phyloP scores from a whole-genome alignment of 2,113 vertebrate genomes.

The Corythoichthys haematopterus region DNA sequence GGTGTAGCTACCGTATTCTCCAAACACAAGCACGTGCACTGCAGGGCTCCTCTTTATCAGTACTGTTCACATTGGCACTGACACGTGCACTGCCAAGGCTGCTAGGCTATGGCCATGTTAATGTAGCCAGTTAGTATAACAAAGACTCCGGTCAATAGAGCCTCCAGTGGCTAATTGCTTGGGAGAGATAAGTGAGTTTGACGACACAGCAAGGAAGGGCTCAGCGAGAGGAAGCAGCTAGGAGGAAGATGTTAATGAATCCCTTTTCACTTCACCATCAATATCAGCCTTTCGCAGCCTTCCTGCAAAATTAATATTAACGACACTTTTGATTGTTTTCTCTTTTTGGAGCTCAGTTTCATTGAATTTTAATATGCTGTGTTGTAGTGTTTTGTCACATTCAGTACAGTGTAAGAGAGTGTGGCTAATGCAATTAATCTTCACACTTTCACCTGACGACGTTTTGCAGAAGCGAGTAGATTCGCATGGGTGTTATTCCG shows the following conservation, averaged over 20 bases:
- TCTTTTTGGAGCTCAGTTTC: slow-evolving; percentile 40
- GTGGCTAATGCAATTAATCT: slow-evolving; percentile 61
- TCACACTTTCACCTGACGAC: slow-evolving; percentile 44
- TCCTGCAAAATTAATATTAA: slow-evolving; percentile 67
- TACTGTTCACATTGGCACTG: slow-evolving; percentile 66
- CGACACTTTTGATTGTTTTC: slow-evolving; percentile 62
- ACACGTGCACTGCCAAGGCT: slow-evolving; percentile 56
- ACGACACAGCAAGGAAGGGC: slow-evolving; percentile 58
- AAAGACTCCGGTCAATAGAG: slow-evolving; percentile 74
- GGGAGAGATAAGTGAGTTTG: slow-evolving; percentile 74
- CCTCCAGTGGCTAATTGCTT: slow-evolving; percentile 77
- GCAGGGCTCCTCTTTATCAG: slow-evolving; percentile 67
- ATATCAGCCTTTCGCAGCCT: slow-evolving; percentile 62
- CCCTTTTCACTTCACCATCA: slow-evolving; percentile 58
- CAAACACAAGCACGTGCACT: slow-evolving; percentile 13
- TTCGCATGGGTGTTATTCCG: slow-evolving; percentile 19
- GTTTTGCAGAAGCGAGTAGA: slow-evolving; percentile 37
- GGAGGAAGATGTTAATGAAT: slow-evolving; percentile 66
- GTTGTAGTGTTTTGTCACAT: slow-evolving; percentile 51
- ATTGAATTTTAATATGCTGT: slow-evolving; percentile 57
- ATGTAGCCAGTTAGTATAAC: slow-evolving; percentile 66
- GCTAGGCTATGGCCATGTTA: slow-evolving; percentile 61
- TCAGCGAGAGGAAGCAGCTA: slow-evolving; percentile 38
- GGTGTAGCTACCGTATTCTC: slow-evolving; percentile 14
- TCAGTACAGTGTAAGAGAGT: slow-evolving; percentile 43